These are phyloP conservation scores for Leptobrachium ailaonicum DNA, from an alignment of 2,113 vertebrate species.

Conservation along the genomic window DNA sequence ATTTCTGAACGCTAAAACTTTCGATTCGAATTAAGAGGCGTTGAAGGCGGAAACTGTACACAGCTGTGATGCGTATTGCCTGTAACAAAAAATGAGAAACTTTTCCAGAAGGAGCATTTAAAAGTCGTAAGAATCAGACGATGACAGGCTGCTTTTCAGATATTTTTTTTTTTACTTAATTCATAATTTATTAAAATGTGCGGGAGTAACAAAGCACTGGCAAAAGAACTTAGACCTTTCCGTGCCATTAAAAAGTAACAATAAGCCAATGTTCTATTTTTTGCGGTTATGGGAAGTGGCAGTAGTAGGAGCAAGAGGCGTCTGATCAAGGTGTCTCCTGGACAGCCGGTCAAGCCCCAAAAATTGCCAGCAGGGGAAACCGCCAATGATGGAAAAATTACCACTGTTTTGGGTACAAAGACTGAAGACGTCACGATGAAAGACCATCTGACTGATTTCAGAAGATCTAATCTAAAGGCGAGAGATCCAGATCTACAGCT, in stretches of 20 bases:
- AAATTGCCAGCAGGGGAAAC: constrained; percentile 10
- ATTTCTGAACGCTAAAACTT: background rate
- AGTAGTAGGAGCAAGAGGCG: constrained; percentile 60
- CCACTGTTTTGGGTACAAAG: background rate
- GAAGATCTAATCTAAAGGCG: background rate
- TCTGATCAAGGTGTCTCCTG: constrained; percentile 38
- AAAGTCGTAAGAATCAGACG: background rate
- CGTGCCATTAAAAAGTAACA: background rate
- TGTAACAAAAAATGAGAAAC: background rate
- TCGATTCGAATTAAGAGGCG: background rate
- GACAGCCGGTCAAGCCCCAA: constrained; percentile 21
- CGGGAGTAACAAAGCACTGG: background rate
- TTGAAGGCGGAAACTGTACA: background rate
- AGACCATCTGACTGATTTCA: background rate
- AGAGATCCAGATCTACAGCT: constrained; percentile 54
- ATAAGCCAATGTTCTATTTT: background rate
- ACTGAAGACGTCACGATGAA: background rate
- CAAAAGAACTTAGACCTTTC: background rate
- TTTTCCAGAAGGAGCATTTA: background rate
- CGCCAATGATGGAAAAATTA: constrained; percentile 8
- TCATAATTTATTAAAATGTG: no score
- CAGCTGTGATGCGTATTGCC: background rate
- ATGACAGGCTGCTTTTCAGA: no score
- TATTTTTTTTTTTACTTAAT: no score
- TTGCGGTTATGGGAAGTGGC: constrained; percentile 63